Base-by-base conservation (phyloP, 2,888 invertebrate species). In the Acrocyrtus sp. region DNA sequence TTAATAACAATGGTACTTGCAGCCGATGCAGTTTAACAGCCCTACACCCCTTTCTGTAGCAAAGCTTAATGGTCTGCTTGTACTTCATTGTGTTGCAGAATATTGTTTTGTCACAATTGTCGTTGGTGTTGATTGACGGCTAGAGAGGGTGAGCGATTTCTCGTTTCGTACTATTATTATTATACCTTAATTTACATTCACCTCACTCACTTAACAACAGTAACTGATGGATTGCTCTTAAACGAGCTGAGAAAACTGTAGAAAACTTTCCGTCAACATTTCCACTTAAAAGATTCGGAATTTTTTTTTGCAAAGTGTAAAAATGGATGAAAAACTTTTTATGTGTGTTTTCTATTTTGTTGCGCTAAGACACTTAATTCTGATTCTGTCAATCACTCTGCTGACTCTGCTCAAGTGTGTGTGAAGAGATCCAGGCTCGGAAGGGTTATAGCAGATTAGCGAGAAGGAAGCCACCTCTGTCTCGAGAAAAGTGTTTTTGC, bases 121-220 rank as follows among this genome's bases (percentile, higher is more conserved):
- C n/a, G n/a, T 39, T 8, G 8, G 12, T 15, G 39, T 15, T 39
- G 39, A 10, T 47, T 19, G 51, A 26, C 6, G 2, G 10, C 26
- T 51, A 17, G 2, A 2, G 26, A 47, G 26, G 51, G 51, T 24
- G 1, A 43, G n/a, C n/a, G 24, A 43, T 58, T 45, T 24, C 19
- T 45, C 41, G n/a, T n/a, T n/a, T n/a, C n/a, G n/a, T n/a, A 21
- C 19, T 39, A 34, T 34, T 17, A 26, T 24, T 29, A n/a, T n/a
- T n/a, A n/a, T n/a, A 53, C 15, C 54, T 48, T 56, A 53, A 56
- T 67, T 58, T 22, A 58, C 58, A 67, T 67, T 67, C 67, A 67
- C 67, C 67, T 51, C 67, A 58, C 57, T 57, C n/a, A n/a, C n/a
- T n/a, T 24, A 24, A 39, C 61, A 58, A n/a, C n/a, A n/a, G n/a